phyloP scores from a whole-genome alignment of 2,113 vertebrate species.

The Grus americana region DNA sequence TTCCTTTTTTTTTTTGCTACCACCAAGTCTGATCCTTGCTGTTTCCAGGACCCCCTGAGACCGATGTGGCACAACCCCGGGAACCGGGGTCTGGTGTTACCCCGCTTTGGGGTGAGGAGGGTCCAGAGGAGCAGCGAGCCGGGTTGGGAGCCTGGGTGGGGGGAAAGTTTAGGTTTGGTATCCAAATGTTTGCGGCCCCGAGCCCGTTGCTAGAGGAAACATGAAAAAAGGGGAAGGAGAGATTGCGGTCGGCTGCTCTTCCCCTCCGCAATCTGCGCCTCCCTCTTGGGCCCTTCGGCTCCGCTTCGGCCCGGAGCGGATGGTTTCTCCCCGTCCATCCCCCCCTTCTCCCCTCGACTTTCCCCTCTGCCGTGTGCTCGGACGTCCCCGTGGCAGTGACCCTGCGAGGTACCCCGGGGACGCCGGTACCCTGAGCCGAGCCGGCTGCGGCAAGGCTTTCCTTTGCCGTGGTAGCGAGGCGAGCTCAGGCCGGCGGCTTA shows the following conservation, averaged over 20 bases:
- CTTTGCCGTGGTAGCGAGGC: neutral
- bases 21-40: neutral
- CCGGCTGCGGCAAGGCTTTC: too few relatives aligned
- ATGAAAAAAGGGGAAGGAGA: slow-evolving; percentile 45
- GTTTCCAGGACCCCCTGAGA: too few relatives aligned
- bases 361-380: neutral
- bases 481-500: neutral
- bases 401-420: too few relatives aligned
- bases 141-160: neutral
- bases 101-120: neutral
- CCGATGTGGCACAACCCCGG: accelerated
- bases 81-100: neutral
- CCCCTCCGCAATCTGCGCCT: slow-evolving; percentile 45
- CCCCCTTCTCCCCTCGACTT: neutral
- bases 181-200: neutral
- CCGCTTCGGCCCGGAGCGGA: accelerated
- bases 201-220: slow-evolving; percentile 50
- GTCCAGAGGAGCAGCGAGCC: accelerated
- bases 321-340: neutral
- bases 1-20: neutral
- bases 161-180: neutral
- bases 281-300: neutral
- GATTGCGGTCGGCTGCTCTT: slow-evolving; percentile 35
- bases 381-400: neutral
- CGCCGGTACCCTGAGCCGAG: too few relatives aligned